These are phyloP conservation scores for Mionectes olivaceus DNA, from an alignment of 2,797 vertebrate genomes.

Conservation along the genomic window DNA sequence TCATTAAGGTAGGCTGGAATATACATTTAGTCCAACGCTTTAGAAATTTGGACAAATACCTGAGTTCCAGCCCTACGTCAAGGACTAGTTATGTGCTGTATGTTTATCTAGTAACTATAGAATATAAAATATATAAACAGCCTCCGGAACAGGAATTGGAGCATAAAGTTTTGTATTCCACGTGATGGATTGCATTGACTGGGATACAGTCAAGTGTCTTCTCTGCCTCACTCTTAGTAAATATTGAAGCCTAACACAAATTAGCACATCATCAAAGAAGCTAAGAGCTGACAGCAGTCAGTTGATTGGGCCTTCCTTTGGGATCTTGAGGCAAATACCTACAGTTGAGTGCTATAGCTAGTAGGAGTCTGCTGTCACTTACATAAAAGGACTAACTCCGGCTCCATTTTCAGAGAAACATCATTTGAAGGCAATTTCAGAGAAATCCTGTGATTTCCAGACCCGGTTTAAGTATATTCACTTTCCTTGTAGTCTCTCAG, in stretches of 20 bases:
- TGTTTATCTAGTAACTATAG: background rate
- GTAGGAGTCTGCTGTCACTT: background rate
- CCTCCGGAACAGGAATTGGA: background rate
- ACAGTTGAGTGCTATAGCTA: background rate
- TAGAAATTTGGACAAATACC: background rate
- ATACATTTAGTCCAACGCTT: rapidly evolving
- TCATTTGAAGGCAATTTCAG: background rate
- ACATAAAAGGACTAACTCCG: background rate
- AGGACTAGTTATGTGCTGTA: background rate
- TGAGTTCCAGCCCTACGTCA: background rate
- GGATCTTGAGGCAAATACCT: background rate
- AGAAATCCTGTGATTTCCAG: background rate
- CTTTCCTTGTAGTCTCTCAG: background rate
- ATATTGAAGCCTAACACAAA: background rate
- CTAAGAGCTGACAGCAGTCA: background rate
- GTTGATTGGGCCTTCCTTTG: background rate
- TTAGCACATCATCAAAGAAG: background rate
- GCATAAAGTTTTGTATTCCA: background rate
- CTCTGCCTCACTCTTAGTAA: background rate
- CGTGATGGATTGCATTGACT: background rate
- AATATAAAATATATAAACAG: background rate
- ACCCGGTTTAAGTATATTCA: background rate
- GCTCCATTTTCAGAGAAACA: background rate
- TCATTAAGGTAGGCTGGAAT: background rate
- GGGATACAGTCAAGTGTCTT: background rate